Conservation (phyloP, 1,140 invertebrate genomes). For the Platorchestia sp. region DNA sequence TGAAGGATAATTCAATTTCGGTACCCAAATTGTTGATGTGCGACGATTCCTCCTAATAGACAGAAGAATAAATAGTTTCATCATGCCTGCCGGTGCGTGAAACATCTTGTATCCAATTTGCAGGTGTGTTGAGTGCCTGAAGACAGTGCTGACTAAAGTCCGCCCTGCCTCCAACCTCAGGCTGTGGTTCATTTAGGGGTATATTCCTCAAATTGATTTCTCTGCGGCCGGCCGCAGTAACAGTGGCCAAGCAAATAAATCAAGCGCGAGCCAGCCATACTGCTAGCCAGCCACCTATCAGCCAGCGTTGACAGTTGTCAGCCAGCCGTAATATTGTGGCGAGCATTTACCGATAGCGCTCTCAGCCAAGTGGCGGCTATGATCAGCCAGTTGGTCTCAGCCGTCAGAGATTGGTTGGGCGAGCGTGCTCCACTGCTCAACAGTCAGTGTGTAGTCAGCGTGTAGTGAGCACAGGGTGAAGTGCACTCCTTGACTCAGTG, state of each 20-base stretch:
- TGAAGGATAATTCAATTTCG: too few relatives aligned
- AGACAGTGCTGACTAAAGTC: background rate
- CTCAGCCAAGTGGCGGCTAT: conserved; percentile 52
- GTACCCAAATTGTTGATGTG: too few relatives aligned
- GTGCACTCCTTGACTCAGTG: background rate
- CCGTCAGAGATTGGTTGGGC: conserved; percentile 43
- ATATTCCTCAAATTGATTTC: conserved; percentile 35
- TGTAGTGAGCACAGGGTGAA: background rate
- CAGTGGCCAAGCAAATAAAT: conserved; percentile 46
- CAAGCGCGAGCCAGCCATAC: conserved; percentile 11
- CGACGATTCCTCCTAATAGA: too few relatives aligned
- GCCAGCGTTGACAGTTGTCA: conserved; percentile 55
- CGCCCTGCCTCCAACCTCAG: background rate
- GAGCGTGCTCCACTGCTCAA: conserved; percentile 23
- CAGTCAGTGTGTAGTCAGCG: conserved; percentile 29
- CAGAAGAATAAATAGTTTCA: too few relatives aligned
- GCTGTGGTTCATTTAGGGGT: background rate
- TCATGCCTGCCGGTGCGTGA: too few relatives aligned
- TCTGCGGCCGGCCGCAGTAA: background rate
- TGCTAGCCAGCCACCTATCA: conserved; percentile 24
- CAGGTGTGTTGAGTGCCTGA: background rate
- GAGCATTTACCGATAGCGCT: conserved; percentile 53
- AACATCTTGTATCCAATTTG: background rate
- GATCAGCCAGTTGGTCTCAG: conserved; percentile 51
- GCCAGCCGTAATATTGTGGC: conserved; percentile 55